These are phyloP conservation scores for Sebastes schlegelii DNA, from an alignment of 2,113 vertebrate species.

Conservation along the genomic window DNA sequence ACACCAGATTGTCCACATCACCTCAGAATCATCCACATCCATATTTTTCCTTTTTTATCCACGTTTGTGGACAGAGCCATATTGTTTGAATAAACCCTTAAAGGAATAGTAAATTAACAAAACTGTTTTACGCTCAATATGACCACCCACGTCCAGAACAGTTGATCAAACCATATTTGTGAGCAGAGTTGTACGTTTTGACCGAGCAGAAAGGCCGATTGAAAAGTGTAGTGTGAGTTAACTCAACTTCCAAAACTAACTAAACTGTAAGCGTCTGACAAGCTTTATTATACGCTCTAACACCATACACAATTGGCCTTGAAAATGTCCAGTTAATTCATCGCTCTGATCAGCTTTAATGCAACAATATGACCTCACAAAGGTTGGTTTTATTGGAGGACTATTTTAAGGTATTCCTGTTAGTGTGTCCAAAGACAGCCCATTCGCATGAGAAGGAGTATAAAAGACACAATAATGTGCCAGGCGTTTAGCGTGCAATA, in stretches of 20 bases:
- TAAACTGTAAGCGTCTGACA: not conserved
- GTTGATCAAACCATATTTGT: not conserved
- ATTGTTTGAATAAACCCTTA: not conserved
- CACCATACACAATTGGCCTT: not conserved
- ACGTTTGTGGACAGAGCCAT: not conserved
- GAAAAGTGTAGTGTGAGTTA: not conserved
- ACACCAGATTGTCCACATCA: not conserved
- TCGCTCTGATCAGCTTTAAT: not conserved
- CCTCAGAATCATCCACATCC: not conserved
- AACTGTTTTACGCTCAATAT: not conserved
- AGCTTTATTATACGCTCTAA: not conserved
- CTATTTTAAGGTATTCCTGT: not conserved
- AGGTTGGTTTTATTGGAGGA: not conserved
- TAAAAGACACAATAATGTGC: no score
- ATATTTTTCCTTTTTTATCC: not conserved
- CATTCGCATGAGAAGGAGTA: no score
- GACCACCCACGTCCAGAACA: not conserved
- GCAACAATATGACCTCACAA: not conserved
- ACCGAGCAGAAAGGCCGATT: not conserved
- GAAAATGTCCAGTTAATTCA: not conserved
- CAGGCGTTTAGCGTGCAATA: no score
- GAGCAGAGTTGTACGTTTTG: not conserved
- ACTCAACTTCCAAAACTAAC: not conserved
- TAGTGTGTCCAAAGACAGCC: not conserved
- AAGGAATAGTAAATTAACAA: not conserved